Evolutionary conservation across 2,113 vertebrate genomes (phyloP).

Genomic region (Uropsilus gracilis): DNA sequence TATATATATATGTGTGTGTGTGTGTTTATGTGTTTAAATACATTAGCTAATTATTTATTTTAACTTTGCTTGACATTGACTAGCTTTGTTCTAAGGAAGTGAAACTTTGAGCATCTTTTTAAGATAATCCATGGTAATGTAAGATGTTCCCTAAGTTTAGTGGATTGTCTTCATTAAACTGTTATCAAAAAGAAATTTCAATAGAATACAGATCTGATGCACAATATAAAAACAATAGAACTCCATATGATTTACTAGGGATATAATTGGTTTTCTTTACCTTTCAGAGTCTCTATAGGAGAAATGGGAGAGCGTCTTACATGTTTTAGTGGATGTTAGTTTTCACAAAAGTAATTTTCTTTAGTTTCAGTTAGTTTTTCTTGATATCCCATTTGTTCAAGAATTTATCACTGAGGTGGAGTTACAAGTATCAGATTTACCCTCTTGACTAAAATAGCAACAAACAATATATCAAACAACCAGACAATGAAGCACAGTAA

Average conservation of each 20-base stretch:
- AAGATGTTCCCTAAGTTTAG: conserved; percentile 20
- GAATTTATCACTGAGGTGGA: background rate
- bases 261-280: background rate
- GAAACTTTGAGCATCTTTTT: conserved; percentile 19
- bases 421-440: background rate
- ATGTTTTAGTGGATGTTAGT: no score
- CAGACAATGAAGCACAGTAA: background rate
- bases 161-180: conserved; percentile 54
- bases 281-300: background rate
- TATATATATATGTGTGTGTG: no score
- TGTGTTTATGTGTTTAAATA: no score
- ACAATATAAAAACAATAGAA: background rate
- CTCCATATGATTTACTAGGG: background rate
- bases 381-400: background rate
- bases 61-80: conserved; percentile 11
- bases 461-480: background rate
- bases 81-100: background rate
- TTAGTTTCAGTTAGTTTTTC: background rate
- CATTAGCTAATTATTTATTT: no score
- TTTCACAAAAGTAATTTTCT: background rate
- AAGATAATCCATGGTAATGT: background rate
- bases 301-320: no score
- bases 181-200: background rate
- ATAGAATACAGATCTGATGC: background rate
- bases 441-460: background rate